phyloP scores from a whole-genome alignment of 2,113 vertebrate genomes.

The Rhizomys pruinosus region DNA sequence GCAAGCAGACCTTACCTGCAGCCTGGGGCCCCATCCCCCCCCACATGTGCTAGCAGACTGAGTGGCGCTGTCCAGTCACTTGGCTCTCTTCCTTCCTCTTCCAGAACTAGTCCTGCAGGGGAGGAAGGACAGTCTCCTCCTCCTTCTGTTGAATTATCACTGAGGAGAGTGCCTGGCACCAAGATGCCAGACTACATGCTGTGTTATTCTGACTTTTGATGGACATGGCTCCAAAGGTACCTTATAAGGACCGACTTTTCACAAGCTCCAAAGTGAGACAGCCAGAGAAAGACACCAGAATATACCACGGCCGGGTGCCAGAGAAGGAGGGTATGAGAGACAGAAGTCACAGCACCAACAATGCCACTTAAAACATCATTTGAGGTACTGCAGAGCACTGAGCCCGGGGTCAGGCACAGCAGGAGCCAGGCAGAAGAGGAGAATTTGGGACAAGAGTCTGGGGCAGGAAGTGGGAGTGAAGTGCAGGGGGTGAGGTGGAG shows the following conservation, averaged over 20 bases:
- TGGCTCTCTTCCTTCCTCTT: neutral
- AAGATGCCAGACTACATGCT: neutral
- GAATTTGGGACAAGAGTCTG: neutral
- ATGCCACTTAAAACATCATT: constrained; percentile 42
- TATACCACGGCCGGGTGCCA: neutral
- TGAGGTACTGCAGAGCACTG: neutral
- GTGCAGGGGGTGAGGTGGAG: neutral
- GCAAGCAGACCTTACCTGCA: neutral
- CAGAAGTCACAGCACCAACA: neutral
- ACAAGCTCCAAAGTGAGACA: neutral
- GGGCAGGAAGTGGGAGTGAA: neutral
- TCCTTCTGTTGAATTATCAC: neutral
- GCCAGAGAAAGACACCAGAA: constrained; percentile 4
- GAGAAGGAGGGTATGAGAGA: neutral
- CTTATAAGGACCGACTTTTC: constrained; percentile 23
- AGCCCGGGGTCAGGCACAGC: neutral
- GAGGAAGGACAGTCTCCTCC: neutral
- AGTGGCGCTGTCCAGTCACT: neutral
- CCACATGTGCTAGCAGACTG: neutral
- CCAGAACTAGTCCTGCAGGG: neutral
- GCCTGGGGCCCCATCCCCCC: neutral
- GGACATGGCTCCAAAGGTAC: neutral
- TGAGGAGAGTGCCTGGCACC: neutral
- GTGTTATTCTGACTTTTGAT: neutral
- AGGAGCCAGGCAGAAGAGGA: neutral